phyloP scores from a whole-genome alignment of 2,888 invertebrate species.

The Melinopterus prodromus region DNA sequence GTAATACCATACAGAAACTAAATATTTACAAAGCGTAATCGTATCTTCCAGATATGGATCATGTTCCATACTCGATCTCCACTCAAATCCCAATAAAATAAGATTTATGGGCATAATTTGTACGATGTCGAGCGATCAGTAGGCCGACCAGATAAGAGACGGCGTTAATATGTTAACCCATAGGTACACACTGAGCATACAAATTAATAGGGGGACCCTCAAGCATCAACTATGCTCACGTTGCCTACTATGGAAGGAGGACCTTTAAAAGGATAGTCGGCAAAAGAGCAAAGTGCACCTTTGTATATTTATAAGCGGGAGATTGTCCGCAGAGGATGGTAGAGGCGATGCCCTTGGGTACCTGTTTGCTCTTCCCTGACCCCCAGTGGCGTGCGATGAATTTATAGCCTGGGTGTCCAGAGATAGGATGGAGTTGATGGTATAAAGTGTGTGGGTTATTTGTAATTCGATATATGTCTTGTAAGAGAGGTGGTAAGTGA shows the following conservation, averaged over 20 bases:
- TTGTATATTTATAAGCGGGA: background rate
- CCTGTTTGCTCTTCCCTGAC: constrained; percentile 4
- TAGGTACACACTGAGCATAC: background rate
- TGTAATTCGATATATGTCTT: background rate
- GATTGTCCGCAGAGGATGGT: background rate
- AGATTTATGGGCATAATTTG: background rate
- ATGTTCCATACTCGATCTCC: background rate
- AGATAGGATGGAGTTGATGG: background rate
- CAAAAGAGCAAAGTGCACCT: background rate
- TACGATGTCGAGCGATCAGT: background rate
- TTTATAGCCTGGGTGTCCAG: background rate
- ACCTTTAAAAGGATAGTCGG: background rate
- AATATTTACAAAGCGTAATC: background rate
- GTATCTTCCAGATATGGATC: background rate
- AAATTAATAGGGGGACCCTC: background rate
- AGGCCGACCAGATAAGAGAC: background rate
- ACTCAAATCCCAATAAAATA: background rate
- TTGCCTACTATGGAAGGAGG: background rate
- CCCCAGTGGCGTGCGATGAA: background rate
- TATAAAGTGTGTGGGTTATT: background rate
- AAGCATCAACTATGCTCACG: background rate
- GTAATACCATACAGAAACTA: background rate
- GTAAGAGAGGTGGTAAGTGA: no score
- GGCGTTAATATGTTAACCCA: background rate
- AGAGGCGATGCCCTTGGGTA: background rate